A percentile compares a stretch with the other conserved stretches of the same genome.
Conservation (phyloP, 2,797 vertebrate genomes). For the Neosilurus mollespiculum region DNA sequence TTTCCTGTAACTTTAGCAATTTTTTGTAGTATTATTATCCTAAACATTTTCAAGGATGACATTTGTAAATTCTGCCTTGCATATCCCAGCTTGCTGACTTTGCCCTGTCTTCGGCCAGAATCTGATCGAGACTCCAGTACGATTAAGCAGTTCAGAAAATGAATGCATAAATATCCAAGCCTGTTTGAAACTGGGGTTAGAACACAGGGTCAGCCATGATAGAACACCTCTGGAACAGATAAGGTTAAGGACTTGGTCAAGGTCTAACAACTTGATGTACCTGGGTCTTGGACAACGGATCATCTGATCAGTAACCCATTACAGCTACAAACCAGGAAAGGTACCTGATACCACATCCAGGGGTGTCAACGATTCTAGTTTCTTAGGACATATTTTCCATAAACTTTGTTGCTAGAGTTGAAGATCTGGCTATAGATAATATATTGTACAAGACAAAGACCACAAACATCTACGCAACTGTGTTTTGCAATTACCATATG, state of each 20-base stretch:
- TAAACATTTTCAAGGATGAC: too few relatives aligned
- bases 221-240: background rate
- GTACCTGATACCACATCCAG: slow-evolving; percentile 2
- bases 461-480: background rate
- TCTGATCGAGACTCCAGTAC: too few relatives aligned
- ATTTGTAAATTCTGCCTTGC: too few relatives aligned
- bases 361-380: background rate
- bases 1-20: background rate
- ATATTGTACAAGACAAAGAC: background rate
- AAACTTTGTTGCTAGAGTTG: background rate
- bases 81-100: too few relatives aligned
- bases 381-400: background rate
- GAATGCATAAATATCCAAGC: background rate
- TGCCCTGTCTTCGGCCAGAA: too few relatives aligned
- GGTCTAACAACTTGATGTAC: background rate
- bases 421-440: background rate
- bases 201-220: background rate
- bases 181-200: background rate
- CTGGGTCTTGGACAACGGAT: background rate
- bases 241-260: background rate
- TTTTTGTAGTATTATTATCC: background rate
- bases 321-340: background rate
- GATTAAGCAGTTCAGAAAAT: too few relatives aligned
- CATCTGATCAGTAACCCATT: background rate
- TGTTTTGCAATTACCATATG: background rate